Conservation (phyloP, 2,113 vertebrate species). For the Prunella fulvescens region DNA sequence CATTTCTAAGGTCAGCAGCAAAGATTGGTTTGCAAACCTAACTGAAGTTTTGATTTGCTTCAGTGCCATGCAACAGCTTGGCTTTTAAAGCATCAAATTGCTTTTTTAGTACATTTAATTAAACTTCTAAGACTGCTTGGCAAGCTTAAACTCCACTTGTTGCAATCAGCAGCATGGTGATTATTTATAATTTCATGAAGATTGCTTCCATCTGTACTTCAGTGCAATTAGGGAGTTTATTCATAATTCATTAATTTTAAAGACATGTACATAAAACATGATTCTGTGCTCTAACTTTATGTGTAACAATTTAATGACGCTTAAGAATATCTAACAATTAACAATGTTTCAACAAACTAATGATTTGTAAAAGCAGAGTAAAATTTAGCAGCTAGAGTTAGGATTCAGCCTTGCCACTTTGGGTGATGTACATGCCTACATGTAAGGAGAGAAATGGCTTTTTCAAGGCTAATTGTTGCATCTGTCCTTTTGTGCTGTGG, state of each 20-base stretch:
- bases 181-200: slow-evolving; percentile 59
- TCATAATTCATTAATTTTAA: slow-evolving; percentile 66
- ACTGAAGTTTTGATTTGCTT: slow-evolving; percentile 46
- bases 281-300: not conserved
- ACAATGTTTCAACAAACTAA: slow-evolving; percentile 16
- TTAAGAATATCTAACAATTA: slow-evolving; percentile 21
- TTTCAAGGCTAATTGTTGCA: not conserved
- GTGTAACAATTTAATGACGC: not conserved
- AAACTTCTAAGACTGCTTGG: slow-evolving; percentile 48
- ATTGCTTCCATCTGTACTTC: slow-evolving; percentile 40
- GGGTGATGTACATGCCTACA: not conserved
- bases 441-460: not conserved
- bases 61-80: slow-evolving; percentile 33
- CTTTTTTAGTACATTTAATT: slow-evolving; percentile 53
- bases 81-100: slow-evolving; percentile 49
- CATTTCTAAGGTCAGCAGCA: slow-evolving; percentile 1
- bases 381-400: not conserved
- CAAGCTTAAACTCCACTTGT: slow-evolving; percentile 49
- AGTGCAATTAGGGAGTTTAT: slow-evolving; percentile 44
- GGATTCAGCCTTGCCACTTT: not conserved
- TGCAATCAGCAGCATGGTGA: slow-evolving; percentile 54
- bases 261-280: slow-evolving; percentile 27
- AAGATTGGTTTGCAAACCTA: not conserved
- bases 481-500: not conserved
- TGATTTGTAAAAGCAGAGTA: not conserved